Conservation (phyloP, 2,797 vertebrate species). For the Ceyx erithaca region DNA sequence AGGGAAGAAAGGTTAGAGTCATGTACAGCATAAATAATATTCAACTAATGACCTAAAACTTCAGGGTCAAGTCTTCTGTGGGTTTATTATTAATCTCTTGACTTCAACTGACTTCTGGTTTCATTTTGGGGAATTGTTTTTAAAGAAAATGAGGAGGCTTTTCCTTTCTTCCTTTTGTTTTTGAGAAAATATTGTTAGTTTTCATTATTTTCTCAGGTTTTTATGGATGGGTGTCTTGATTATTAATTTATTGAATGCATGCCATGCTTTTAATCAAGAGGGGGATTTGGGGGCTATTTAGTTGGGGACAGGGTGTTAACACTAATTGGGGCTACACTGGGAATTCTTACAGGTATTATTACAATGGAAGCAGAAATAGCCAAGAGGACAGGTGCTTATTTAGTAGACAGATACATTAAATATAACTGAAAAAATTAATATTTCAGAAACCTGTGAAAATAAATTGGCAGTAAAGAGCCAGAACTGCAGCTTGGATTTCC, state of each 20-base stretch:
- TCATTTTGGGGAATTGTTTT: background rate
- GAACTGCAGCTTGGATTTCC: background rate
- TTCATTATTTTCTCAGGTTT: background rate
- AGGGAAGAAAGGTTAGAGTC: slow-evolving; percentile 11
- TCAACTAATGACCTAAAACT: slow-evolving; percentile 38
- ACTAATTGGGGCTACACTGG: background rate
- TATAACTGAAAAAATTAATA: background rate
- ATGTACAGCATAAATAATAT: slow-evolving; percentile 53
- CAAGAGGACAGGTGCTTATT: background rate
- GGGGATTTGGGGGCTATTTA: background rate
- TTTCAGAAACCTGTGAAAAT: background rate
- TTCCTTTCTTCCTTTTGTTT: background rate
- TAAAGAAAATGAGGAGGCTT: background rate
- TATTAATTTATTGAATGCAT: background rate
- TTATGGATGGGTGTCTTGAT: background rate
- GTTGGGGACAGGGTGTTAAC: background rate
- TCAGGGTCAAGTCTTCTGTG: slow-evolving; percentile 34
- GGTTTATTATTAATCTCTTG: slow-evolving; percentile 43
- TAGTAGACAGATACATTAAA: background rate
- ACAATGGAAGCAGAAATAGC: background rate
- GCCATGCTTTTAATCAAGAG: background rate
- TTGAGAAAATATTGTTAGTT: background rate
- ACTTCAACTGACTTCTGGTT: background rate
- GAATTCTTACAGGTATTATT: background rate
- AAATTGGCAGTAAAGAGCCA: background rate